phyloP scores from a whole-genome alignment of 2,113 vertebrate genomes.

The Misgurnus anguillicaudatus region DNA sequence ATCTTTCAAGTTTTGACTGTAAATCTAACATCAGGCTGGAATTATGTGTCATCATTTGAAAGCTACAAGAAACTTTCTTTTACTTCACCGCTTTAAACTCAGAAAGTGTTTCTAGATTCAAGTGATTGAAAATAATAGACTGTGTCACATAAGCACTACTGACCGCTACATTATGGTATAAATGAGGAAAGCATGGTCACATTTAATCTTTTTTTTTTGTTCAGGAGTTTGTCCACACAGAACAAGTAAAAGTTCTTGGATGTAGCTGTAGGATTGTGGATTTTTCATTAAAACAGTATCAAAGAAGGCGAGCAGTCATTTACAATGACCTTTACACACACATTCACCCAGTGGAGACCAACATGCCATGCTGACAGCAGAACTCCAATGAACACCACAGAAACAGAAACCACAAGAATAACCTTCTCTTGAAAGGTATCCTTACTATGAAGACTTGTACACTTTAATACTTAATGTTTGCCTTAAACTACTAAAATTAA shows the following conservation, averaged over 20 bases:
- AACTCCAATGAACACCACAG: neutral
- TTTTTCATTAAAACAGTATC: slow-evolving; percentile 32
- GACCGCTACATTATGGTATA: neutral
- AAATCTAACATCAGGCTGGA: no score
- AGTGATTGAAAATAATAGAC: no score
- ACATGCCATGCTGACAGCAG: neutral
- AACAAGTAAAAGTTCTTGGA: neutral
- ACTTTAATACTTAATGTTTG: no score
- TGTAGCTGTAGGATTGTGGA: slow-evolving; percentile 20
- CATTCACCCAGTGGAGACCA: neutral
- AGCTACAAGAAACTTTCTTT: neutral
- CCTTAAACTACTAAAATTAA: no score
- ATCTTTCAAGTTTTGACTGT: no score
- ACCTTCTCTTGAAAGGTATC: no score
- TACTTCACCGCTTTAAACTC: neutral
- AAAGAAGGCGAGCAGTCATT: neutral
- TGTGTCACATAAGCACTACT: no score
- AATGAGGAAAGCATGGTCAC: neutral
- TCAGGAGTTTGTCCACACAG: neutral
- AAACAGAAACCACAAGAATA: neutral
- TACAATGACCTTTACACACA: slow-evolving; percentile 23
- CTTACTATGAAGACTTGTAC: no score
- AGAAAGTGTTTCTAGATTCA: no score
- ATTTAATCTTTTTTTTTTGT: neutral
- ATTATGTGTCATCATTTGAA: no score